Base-by-base conservation (phyloP, 1,140 invertebrate species). In the Drosophila dunni region DNA sequence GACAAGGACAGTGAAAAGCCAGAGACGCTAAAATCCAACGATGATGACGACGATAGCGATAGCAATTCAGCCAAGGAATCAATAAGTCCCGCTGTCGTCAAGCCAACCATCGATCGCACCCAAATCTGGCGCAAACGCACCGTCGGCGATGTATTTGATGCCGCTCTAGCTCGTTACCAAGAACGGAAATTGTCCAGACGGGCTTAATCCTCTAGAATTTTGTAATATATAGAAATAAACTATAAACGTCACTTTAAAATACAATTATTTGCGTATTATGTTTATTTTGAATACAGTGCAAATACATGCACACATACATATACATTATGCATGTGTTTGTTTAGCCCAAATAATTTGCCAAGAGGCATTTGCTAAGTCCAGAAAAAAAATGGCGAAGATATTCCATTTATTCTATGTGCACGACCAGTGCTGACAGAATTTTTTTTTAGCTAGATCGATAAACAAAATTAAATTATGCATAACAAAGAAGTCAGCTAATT, bases 101-200 rank as follows among this genome's bases (percentile, higher is more conserved):
- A 62, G 20, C 46, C 75, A 3, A 42, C 46, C 2, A 50, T 79
- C 7, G 85, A 91, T 45, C 96, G 95, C 91, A 93, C 95, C 53
- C 94, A 95, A 75, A 96, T 97, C 78, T 97, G 96, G 96, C 95
- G 95, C 81, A 98, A 98, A 84, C 94, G 97, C 85, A 98, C 97
- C 54, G 94, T 97, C 11, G 97, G 96, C 1, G 93, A 94, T 53
- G 93, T 95, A n/a, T 97, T 97, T 93, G 95, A 96, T 65, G 95
- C 95, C 56, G 97, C 97, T n/a, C 88, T 96, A 24, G 93, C 95
- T 74, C 94, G 96, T 81, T 98, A 97, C 93, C 95, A 96, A 81
- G 94, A 95, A 79, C 94, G 97, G 72, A 97, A 97, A 94, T 62
- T 91, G 89, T 45, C 93, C 3, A 56, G 84, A 45, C 60, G 61